Base-by-base conservation (phyloP, 92 coral and sea anemone species). In the Nematostella vectensis region DNA sequence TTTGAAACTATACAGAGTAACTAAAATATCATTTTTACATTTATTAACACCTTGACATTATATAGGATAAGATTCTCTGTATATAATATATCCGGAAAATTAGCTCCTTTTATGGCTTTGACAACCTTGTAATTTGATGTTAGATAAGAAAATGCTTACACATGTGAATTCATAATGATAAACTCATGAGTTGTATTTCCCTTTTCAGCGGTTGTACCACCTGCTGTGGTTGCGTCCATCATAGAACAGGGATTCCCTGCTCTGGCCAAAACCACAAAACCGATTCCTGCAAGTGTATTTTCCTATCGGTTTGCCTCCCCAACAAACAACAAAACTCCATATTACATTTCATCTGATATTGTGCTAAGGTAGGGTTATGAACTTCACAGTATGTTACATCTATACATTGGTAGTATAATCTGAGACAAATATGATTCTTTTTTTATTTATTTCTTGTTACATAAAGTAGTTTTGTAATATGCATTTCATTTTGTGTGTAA, bases 221-320 rank as follows among this genome's bases (percentile, higher is more conserved):
- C 83, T 38, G 25, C 80, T 1, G 68, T 70, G 1, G 69, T 70
- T 25, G 63, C 72, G 17, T 60, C 85, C 43, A 71, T 62, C 49
- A 43, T 61, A 33, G 54, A 73, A 13, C 72, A 79, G 49, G 74
- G 73, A n/a, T 69, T 75, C 27, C 70, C 80, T 27, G 67, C 80
- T 0, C 69, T 61, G 4, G 78, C 68, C 47, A 65, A 77, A 31
- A 58, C 91, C 21, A 69, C 81, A 49, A 91, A 85, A 36, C 93
- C 95, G 2, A 88, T 91, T 50, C 98, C 98, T 30, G 71, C 96
- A 2, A 91, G 88, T 49, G 86, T 91, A 52, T 83, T 85, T 38
- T 80, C 98, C 0, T 91, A 85, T 55, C 78, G 95, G 15, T 91
- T 91, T 82, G 98, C 94, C 48, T 85, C 98, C 40, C 88, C 98